phyloP scores from a whole-genome alignment of 2,113 vertebrate species.

The Cryptotis parvus region DNA sequence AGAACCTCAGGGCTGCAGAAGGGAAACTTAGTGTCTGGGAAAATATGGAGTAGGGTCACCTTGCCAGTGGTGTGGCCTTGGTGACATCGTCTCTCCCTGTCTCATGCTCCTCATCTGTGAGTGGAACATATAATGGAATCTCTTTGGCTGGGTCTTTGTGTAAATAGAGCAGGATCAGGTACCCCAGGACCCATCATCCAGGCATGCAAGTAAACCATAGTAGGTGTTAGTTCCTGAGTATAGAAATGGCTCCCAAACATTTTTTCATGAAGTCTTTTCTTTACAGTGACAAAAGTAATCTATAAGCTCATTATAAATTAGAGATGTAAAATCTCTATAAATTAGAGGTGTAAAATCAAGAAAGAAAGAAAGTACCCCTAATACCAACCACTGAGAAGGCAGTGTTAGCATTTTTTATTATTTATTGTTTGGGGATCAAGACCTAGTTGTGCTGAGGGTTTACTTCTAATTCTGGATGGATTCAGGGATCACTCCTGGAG shows the following conservation, averaged over 20 bases:
- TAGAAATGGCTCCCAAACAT: neutral
- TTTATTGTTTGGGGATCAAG: no score
- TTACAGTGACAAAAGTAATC: neutral
- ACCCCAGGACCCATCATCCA: no score
- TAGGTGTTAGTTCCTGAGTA: neutral
- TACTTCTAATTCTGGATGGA: no score
- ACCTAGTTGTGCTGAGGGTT: no score
- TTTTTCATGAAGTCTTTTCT: neutral
- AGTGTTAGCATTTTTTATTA: no score
- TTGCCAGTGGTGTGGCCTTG: neutral
- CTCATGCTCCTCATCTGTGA: neutral
- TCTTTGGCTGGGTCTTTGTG: neutral
- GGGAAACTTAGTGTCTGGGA: neutral
- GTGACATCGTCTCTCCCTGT: neutral
- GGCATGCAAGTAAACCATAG: no score
- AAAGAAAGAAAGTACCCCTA: neutral
- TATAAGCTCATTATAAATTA: neutral
- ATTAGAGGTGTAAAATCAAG: neutral
- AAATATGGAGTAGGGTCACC: no score
- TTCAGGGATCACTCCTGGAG: no score
- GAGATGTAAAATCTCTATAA: neutral
- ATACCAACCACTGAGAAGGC: neutral
- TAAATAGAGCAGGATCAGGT: no score
- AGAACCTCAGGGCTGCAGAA: neutral
- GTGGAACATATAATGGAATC: neutral